Conservation (phyloP, 2,797 vertebrate species). For the Astyanax mexicanus region DNA sequence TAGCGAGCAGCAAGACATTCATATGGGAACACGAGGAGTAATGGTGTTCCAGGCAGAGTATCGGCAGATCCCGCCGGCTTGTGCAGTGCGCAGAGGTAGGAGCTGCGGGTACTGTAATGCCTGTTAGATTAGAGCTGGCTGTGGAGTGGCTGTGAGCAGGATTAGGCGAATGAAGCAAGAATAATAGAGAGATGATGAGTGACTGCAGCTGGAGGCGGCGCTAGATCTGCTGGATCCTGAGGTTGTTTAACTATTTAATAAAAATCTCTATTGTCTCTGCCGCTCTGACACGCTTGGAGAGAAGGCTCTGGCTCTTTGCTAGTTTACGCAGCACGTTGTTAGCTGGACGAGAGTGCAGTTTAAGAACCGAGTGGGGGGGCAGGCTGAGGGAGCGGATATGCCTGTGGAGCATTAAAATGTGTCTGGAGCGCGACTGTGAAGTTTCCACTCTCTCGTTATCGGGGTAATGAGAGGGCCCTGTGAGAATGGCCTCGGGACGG, state of each 20-base stretch:
- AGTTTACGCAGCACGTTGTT: not conserved
- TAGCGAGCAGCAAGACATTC: conserved; percentile 35
- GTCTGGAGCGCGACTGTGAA: conserved; percentile 72
- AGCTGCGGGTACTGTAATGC: conserved; percentile 18
- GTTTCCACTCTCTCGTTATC: conserved; percentile 61
- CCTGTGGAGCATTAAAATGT: conserved; percentile 73
- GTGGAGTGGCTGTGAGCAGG: conserved; percentile 38
- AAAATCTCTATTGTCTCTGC: conserved; percentile 55
- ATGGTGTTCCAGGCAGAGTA: conserved; percentile 7
- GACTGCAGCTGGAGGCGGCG: conserved; percentile 28
- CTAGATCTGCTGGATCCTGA: not conserved
- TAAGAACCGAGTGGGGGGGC: conserved; percentile 1
- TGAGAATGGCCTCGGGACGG: conserved; percentile 55
- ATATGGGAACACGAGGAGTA: conserved; percentile 31
- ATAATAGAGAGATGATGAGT: conserved; percentile 45
- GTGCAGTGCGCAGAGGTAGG: conserved; percentile 7
- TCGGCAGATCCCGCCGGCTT: conserved; percentile 29
- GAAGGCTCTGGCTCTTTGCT: conserved; percentile 51
- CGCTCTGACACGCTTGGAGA: conserved; percentile 52
- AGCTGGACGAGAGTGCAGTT: conserved; percentile 20
- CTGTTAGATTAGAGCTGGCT: conserved; percentile 43
- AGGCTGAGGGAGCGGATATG: conserved; percentile 59
- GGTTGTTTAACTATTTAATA: conserved; percentile 48
- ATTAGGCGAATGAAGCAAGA: conserved; percentile 44
- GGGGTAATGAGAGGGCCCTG: conserved; percentile 60